A percentile compares a stretch with the other conserved stretches of the same genome.
Evolutionary conservation across 2,888 invertebrate genomes (phyloP).

Genomic region (Acronicta aceris): DNA sequence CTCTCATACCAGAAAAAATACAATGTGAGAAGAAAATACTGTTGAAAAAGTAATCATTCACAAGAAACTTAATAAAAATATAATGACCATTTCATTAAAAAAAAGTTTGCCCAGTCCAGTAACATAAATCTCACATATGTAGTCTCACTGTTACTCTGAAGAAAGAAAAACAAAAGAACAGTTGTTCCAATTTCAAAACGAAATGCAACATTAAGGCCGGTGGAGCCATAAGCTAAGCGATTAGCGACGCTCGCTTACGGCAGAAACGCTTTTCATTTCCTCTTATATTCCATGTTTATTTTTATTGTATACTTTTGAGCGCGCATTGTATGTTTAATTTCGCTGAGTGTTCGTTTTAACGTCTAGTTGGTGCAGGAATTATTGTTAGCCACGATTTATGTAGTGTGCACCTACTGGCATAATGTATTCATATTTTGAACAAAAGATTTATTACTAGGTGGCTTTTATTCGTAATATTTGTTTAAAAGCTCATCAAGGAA

Average conservation of each 20-base stretch:
- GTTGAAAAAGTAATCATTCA: neutral
- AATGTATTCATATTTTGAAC: conserved; percentile 9
- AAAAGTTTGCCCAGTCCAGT: conserved; percentile 27
- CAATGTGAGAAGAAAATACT: too few relatives aligned
- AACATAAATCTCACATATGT: conserved; percentile 24
- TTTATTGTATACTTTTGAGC: conserved; percentile 48
- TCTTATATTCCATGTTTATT: conserved; percentile 49
- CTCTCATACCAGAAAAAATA: too few relatives aligned
- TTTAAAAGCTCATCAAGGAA: neutral
- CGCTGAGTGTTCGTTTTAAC: conserved; percentile 38
- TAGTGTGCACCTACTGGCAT: conserved; percentile 5
- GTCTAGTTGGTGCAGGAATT: conserved; percentile 16
- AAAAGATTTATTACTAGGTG: conserved; percentile 13
- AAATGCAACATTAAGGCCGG: conserved; percentile 41
- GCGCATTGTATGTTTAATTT: conserved; percentile 50
- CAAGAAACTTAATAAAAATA: neutral
- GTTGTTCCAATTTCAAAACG: conserved; percentile 36
- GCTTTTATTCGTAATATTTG: neutral
- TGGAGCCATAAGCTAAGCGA: conserved; percentile 50
- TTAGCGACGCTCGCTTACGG: conserved; percentile 43
- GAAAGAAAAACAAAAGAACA: conserved; percentile 35
- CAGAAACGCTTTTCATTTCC: conserved; percentile 54
- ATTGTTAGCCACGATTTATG: conserved; percentile 18
- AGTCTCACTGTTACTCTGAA: conserved; percentile 12
- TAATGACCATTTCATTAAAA: conserved; percentile 27